phyloP scores from a whole-genome alignment of 2,113 vertebrate species.

The Siphamia tubifer region DNA sequence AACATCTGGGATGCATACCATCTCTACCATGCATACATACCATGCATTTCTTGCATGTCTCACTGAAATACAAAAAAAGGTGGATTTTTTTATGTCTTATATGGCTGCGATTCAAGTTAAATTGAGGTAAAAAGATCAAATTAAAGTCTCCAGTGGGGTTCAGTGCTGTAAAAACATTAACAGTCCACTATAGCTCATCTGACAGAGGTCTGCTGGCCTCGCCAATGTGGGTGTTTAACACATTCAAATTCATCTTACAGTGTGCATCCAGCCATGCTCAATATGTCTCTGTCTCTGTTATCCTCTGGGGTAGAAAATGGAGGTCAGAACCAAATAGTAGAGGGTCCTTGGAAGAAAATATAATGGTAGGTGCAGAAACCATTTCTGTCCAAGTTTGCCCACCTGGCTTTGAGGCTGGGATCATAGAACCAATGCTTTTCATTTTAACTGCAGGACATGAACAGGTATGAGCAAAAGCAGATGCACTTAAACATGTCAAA shows the following conservation, averaged over 20 bases:
- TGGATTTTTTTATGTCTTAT: too few relatives aligned
- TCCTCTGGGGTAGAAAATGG: slow-evolving; percentile 30
- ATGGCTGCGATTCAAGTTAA: too few relatives aligned
- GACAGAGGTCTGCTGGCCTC: slow-evolving; percentile 14
- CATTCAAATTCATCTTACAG: slow-evolving; percentile 33
- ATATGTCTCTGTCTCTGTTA: slow-evolving; percentile 29
- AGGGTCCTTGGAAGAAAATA: slow-evolving; percentile 36
- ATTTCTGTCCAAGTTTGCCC: slow-evolving; percentile 3
- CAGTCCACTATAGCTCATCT: neutral
- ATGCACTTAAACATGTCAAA: neutral
- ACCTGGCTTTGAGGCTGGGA: neutral
- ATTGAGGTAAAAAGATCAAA: too few relatives aligned
- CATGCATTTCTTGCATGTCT: too few relatives aligned
- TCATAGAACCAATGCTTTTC: neutral
- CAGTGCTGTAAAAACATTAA: neutral
- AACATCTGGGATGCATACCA: too few relatives aligned
- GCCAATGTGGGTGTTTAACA: neutral
- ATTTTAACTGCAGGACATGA: neutral
- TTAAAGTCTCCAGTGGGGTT: too few relatives aligned
- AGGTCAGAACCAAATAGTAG: slow-evolving; percentile 38
- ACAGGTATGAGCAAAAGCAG: neutral
- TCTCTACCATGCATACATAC: too few relatives aligned
- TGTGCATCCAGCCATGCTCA: slow-evolving; percentile 12
- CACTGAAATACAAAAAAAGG: too few relatives aligned
- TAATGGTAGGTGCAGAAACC: neutral